Base-by-base conservation (phyloP, 2,888 invertebrate species). In the Drosophila pseudotalamancana region DNA sequence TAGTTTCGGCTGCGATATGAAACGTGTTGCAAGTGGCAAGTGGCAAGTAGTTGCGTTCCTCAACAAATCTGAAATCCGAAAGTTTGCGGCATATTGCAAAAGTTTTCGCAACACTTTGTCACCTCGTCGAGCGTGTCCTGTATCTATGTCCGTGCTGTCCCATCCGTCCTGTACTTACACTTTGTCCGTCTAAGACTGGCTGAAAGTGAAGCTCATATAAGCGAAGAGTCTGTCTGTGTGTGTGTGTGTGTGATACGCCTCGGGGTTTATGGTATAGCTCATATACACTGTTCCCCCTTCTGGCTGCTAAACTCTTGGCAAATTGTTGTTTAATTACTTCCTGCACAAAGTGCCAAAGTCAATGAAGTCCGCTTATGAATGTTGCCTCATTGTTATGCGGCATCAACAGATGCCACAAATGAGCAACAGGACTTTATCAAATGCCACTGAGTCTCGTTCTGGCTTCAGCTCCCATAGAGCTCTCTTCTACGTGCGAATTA, bases 301-400 rank as follows among this genome's bases (percentile, higher is more conserved):
- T 9, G 9, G 12, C 23, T 9, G 35, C 14, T 49, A 14, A 4
- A 29, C 19, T 25, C 51, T n/a, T 54, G 43, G 62, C 53, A 81
- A 81, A 81, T 85, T 85, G 85, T 40, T 82, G 69, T 82, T 85
- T 81, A 82, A 81, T 81, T 81, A 85, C 85, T 82, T 81, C 65
- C 77, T 54, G 61, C 61, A 49, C 45, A 59, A 73, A 49, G 29
- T 34, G 32, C 18, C n/a, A 54, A 62, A 55, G 68, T 68, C 63
- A 64, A 55, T 63, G 64, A 35, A 64, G 54, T 32, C 37, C 35
- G 46, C 46, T 65, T 54, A 63, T 68, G 57, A 71, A 50, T 55
- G 12, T 11, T 48, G 71, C 49, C 72, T 79, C 79, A 85, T 82
- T 82, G 83, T 75, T 77, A 85, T 85, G 75, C 85, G 68, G 51